phyloP scores from a whole-genome alignment of 2,888 invertebrate genomes.

The Pycnomerus fuliginosus region DNA sequence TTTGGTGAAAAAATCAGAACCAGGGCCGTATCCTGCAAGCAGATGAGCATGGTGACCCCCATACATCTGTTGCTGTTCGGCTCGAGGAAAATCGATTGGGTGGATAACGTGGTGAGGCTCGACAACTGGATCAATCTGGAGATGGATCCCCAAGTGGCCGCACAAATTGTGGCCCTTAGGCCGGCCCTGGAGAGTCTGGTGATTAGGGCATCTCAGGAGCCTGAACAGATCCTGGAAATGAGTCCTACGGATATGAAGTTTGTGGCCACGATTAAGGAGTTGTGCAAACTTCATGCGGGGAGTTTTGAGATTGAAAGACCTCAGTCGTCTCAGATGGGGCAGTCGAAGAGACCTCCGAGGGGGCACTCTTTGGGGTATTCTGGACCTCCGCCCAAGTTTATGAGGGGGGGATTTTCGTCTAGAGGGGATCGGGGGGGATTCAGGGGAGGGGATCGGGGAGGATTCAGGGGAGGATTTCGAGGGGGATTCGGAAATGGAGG shows the following conservation, averaged over 20 bases:
- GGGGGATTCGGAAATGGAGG: conserved; percentile 38
- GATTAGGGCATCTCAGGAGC: conserved; percentile 75
- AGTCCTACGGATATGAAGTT: conserved; percentile 65
- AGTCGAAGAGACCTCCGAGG: conserved; percentile 57
- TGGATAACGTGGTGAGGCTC: conserved; percentile 73
- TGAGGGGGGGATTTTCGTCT: conserved; percentile 39
- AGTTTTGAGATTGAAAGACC: conserved; percentile 66
- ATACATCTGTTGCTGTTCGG: conserved; percentile 91
- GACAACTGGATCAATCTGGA: conserved; percentile 95
- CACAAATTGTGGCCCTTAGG: conserved; percentile 79
- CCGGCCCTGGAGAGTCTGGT: conserved; percentile 87
- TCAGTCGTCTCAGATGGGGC: conserved; percentile 55
- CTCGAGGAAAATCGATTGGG: conserved; percentile 81
- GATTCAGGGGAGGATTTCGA: conserved; percentile 23
- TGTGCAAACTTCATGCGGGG: conserved; percentile 78
- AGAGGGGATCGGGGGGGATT: conserved; percentile 34
- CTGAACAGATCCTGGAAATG: conserved; percentile 71
- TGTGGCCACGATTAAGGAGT: conserved; percentile 67
- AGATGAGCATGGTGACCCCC: conserved; percentile 91
- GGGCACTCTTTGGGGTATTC: conserved; percentile 49
- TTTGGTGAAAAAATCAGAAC: conserved; percentile 98
- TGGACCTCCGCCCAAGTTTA: conserved; percentile 52
- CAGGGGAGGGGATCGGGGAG: conserved; percentile 32
- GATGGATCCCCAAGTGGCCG: conserved; percentile 77
- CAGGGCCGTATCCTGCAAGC: conserved; percentile 93